A percentile compares a stretch with the other conserved stretches of the same genome.
Evolutionary conservation across 2,113 vertebrate species (phyloP).

Genomic region (Ceyx cyanopectus): DNA sequence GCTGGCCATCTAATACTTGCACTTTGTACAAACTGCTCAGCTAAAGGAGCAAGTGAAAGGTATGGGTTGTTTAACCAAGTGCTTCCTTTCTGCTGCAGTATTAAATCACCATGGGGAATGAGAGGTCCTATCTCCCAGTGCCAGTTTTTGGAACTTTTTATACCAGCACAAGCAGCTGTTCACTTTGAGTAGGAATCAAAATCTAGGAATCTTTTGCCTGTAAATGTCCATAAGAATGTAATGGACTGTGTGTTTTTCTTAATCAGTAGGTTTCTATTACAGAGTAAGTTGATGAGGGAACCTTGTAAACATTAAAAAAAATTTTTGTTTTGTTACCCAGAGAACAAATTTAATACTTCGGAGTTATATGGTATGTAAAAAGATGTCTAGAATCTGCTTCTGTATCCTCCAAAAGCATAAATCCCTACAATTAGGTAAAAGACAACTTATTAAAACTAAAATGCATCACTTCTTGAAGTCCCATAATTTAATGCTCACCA

Average conservation of each 20-base stretch:
- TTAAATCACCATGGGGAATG: neutral
- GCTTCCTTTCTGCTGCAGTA: neutral
- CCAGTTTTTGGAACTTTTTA: neutral
- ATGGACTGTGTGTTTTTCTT: neutral
- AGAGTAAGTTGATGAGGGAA: neutral
- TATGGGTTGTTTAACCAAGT: slow-evolving; percentile 13
- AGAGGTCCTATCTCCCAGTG: neutral
- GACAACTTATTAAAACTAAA: neutral
- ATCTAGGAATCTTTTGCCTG: neutral
- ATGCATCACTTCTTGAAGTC: neutral
- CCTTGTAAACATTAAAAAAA: neutral
- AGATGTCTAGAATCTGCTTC: neutral
- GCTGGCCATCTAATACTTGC: neutral
- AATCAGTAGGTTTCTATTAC: neutral
- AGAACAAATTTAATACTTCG: neutral
- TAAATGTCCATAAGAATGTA: neutral
- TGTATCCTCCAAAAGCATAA: neutral
- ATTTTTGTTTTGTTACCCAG: neutral
- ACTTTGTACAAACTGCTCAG: neutral
- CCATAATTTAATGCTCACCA: neutral
- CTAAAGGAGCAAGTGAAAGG: neutral
- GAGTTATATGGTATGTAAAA: neutral
- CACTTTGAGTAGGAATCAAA: neutral
- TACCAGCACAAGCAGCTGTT: neutral
- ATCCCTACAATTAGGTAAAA: neutral